Conservation (phyloP, 2,797 vertebrate species). For the Myotis daubentonii region DNA sequence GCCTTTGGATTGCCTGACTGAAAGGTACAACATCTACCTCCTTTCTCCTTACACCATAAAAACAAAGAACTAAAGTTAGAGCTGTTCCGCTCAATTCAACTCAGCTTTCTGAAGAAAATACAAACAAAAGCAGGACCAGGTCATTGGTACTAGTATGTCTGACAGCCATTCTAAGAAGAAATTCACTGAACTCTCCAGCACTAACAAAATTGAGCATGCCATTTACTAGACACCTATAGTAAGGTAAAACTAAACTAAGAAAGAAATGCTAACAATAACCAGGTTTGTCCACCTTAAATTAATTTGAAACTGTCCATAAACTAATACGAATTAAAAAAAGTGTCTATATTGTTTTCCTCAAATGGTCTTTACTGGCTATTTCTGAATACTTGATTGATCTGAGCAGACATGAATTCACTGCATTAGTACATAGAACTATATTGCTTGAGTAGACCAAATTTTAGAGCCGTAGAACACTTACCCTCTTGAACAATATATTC, state of each 20-base stretch:
- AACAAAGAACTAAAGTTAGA: slow-evolving; percentile 26
- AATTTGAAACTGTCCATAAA: neutral
- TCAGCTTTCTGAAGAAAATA: slow-evolving; percentile 48
- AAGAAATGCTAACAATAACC: neutral
- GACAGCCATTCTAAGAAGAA: neutral
- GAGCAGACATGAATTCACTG: neutral
- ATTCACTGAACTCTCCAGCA: neutral
- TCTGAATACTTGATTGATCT: slow-evolving; percentile 19
- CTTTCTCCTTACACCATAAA: neutral
- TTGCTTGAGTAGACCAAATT: neutral
- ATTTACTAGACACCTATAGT: neutral
- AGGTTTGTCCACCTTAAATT: neutral
- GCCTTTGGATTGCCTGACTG: neutral
- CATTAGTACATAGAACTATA: neutral
- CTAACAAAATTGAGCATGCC: neutral
- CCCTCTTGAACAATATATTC: neutral
- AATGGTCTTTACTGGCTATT: neutral
- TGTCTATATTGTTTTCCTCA: neutral
- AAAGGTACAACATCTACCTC: neutral
- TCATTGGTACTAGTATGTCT: neutral
- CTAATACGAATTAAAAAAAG: neutral
- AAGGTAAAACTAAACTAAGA: neutral
- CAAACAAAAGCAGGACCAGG: slow-evolving; percentile 15
- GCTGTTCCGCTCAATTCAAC: slow-evolving; percentile 18
- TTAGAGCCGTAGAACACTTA: neutral